Conservation (phyloP, 2,888 invertebrate genomes). For the Clostera curtula region DNA sequence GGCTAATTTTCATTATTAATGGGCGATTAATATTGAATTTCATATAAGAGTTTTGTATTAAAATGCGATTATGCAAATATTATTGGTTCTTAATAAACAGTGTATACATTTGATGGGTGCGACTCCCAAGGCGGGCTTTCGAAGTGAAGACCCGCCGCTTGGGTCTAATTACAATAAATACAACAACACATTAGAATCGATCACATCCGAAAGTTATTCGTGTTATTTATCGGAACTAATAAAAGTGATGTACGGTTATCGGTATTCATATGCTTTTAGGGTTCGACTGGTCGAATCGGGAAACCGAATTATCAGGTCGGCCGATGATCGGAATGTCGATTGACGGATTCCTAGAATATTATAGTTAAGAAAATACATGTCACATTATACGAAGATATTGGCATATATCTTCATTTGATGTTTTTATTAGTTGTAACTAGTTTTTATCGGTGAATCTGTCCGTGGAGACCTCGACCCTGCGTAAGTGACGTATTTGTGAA, state of each 20-base stretch:
- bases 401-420: no score
- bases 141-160: constrained; percentile 11
- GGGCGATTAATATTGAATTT: constrained; percentile 66
- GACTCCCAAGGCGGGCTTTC: constrained; percentile 37
- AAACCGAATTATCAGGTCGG: background rate
- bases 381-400: no score
- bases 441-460: no score
- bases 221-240: constrained; percentile 70
- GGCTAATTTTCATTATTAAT: constrained; percentile 63
- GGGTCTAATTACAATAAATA: constrained; percentile 68
- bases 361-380: no score
- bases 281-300: constrained; percentile 11
- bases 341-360: no score
- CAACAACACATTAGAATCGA: constrained; percentile 66
- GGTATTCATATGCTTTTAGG: constrained; percentile 47
- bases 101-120: constrained; percentile 58
- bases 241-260: constrained; percentile 70
- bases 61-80: constrained; percentile 71
- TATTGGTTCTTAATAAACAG: constrained; percentile 69
- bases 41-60: constrained; percentile 54
- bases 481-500: no score
- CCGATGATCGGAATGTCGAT: background rate
- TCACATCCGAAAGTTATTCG: constrained; percentile 64
- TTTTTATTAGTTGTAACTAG: no score
- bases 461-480: no score